Base-by-base conservation (phyloP, 2,888 invertebrate species). In the Polymixis lichenea region DNA sequence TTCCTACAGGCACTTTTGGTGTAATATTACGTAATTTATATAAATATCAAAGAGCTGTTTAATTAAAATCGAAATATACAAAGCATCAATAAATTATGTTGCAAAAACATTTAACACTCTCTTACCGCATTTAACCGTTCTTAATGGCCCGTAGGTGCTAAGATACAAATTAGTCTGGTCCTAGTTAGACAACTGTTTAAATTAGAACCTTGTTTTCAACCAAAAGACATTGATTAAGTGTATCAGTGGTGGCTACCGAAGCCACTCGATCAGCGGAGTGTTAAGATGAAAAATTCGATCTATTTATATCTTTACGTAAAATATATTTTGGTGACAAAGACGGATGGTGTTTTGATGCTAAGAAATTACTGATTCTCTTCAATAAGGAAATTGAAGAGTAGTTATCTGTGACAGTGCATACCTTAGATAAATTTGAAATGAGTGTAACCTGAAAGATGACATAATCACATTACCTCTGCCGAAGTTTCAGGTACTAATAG, bases 251-350 rank as follows among this genome's bases (percentile, higher is more conserved):
- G 55, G 43, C 22, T 32, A 66, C 69, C 22, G 56, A 67, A 72
- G 22, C 83, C 72, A 82, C 83, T 84, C 85, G 64, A 84, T 84
- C 86, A 86, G 55, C 65, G 15, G 56, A 25, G 25, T 43, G 65
- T 71, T 77, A 15, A 72, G 81, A 84, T 75, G 77, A 81, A 84
- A 85, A 74, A 72, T 77, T 55, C 28, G 15, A 25, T 62, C 60
- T 72, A 77, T 70, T 77, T 77, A 74, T 73, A 77, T 65, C 64
- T 73, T 56, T 51, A 25, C 56, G 56, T 61, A 75, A 77, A 72
- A 73, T 84, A 74, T 86, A 78, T 72, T 86, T 84, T 68, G 67
- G 69, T 75, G 77, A 85, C 80, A 86, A 69, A 74, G 85, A 85
- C 9, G 66, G 64, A 86, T 85, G 74, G 28, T 32, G 61, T 28